Percentiles rank a stretch among this genome's conserved stretches.
Evolutionary conservation across 2,797 vertebrate genomes (phyloP).

Genomic region (Parotocinclus haroldoi): DNA sequence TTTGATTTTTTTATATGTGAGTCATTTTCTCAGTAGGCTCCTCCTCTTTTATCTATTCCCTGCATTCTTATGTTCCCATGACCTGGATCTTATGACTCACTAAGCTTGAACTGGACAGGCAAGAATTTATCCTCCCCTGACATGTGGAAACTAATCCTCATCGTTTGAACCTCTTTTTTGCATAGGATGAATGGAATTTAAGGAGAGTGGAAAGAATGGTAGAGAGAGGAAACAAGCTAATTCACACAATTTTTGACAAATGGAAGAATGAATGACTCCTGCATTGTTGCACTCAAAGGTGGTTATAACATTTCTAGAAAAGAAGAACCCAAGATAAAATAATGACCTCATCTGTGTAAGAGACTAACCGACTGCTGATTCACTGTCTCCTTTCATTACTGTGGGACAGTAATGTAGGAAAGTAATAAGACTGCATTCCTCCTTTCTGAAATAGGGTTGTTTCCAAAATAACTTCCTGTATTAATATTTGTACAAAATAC

Average conservation of each 20-base stretch:
- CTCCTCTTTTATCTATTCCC: conserved; percentile 8
- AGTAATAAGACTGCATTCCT: conserved; percentile 24
- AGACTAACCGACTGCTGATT: not conserved
- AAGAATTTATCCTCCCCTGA: conserved; percentile 49
- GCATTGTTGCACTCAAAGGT: not conserved
- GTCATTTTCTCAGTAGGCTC: conserved; percentile 8
- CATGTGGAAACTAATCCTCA: conserved; percentile 54
- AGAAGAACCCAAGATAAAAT: conserved; percentile 39
- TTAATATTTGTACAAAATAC: too few relatives aligned
- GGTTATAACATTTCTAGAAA: conserved; percentile 9
- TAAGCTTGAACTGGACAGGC: conserved; percentile 46
- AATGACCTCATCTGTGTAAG: conserved; percentile 23
- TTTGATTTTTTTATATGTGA: conserved; percentile 7
- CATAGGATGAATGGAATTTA: conserved; percentile 6
- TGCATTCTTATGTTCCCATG: conserved; percentile 9
- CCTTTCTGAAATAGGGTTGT: not conserved
- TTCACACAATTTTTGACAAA: not conserved
- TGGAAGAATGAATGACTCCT: not conserved
- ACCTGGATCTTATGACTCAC: conserved; percentile 53
- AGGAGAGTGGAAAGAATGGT: not conserved
- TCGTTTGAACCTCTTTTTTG: conserved; percentile 47
- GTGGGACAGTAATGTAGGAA: conserved; percentile 3
- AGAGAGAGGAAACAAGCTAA: not conserved
- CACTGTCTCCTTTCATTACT: conserved; percentile 2
- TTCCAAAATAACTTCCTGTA: conserved; percentile 9